phyloP scores from a whole-genome alignment of 2,113 vertebrate species.

The Ploceus nigricollis region DNA sequence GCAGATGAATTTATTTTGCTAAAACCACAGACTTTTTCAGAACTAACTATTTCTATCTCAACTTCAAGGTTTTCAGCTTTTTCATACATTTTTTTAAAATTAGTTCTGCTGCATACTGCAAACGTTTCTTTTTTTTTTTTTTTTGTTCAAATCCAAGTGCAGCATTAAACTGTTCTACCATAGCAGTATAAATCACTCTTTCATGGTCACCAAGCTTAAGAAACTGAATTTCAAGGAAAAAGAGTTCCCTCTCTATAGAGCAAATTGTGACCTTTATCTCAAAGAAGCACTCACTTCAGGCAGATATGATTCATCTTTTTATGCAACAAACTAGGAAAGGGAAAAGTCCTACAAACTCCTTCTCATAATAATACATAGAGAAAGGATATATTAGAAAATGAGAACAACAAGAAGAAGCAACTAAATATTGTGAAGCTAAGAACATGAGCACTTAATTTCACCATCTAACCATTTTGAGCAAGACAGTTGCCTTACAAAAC shows the following conservation, averaged over 20 bases:
- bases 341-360: not conserved
- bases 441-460: not conserved
- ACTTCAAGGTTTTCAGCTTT: constrained; percentile 46
- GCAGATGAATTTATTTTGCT: not conserved
- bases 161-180: constrained; percentile 47
- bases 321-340: not conserved
- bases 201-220: constrained; percentile 68
- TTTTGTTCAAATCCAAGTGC: constrained; percentile 53
- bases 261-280: constrained; percentile 72
- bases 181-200: constrained; percentile 68
- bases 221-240: constrained; percentile 58
- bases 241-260: constrained; percentile 34
- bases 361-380: not conserved
- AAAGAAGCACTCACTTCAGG: constrained; percentile 38
- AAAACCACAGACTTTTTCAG: not conserved
- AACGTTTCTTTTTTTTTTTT: not conserved
- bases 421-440: not conserved
- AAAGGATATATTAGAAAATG: not conserved
- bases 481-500: not conserved
- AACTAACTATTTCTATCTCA: constrained; percentile 46
- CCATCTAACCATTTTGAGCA: not conserved
- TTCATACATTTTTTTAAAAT: not conserved
- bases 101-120: constrained; percentile 61
- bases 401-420: not conserved
- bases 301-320: constrained; percentile 36